Conservation (phyloP, 2,888 invertebrate species). For the Thymelicus acteon region DNA sequence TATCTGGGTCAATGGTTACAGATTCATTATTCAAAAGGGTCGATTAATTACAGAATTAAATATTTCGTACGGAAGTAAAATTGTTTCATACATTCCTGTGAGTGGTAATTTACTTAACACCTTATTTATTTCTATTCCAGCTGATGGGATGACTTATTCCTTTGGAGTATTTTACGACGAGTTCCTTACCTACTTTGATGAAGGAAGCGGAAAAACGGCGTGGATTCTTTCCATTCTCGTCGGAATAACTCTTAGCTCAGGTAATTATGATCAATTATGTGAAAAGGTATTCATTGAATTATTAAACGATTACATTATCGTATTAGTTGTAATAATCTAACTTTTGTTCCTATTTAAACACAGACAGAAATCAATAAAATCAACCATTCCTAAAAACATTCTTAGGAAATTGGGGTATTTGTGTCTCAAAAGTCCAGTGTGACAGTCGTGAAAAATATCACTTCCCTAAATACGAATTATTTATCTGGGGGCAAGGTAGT, state of each 20-base stretch:
- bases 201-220: constrained; percentile 93
- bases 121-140: constrained; percentile 82
- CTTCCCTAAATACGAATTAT: too few species aligned
- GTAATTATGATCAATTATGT: constrained; percentile 72
- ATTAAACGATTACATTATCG: not conserved
- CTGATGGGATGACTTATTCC: constrained; percentile 99
- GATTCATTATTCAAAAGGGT: not conserved
- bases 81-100: not conserved
- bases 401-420: too few species aligned
- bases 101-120: not conserved
- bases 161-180: constrained; percentile 97
- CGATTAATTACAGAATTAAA: not conserved
- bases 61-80: not conserved
- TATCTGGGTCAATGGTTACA: not conserved
- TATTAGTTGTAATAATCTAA: too few species aligned
- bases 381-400: too few species aligned
- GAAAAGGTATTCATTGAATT: not conserved
- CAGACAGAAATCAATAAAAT: too few species aligned
- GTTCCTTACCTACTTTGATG: constrained; percentile 92
- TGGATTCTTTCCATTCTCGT: constrained; percentile 98
- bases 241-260: constrained; percentile 97
- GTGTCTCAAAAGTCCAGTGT: too few species aligned
- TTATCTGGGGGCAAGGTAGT: too few species aligned
- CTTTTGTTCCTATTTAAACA: too few species aligned
- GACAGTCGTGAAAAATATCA: too few species aligned